These are phyloP conservation scores for Sinelater perroti DNA, from an alignment of 2,888 invertebrate genomes.

Conservation along the genomic window DNA sequence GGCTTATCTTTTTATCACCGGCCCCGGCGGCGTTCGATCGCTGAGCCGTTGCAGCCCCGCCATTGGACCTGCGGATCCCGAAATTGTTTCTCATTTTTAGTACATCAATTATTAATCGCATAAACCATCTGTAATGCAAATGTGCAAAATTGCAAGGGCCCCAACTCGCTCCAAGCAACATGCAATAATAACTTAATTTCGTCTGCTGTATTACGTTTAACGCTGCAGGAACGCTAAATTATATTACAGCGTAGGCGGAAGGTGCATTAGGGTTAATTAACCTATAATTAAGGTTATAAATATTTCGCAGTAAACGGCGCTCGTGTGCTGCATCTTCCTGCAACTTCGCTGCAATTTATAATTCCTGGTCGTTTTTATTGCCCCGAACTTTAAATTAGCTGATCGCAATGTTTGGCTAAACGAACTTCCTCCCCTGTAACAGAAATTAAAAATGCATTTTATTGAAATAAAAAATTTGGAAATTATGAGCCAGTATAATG, in stretches of 20 bases:
- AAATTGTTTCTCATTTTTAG: too few relatives aligned
- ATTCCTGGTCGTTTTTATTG: too few relatives aligned
- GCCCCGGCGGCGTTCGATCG: too few relatives aligned
- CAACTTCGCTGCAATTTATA: slow-evolving; percentile 14
- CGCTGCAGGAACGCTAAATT: slow-evolving; percentile 39
- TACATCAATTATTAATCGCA: not conserved
- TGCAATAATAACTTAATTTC: slow-evolving; percentile 36
- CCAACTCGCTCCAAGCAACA: slow-evolving; percentile 23
- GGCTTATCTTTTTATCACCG: not conserved
- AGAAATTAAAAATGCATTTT: too few relatives aligned
- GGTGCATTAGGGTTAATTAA: slow-evolving; percentile 41
- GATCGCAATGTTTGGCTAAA: too few relatives aligned
- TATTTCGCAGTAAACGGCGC: slow-evolving; percentile 29
- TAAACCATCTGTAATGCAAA: not conserved
- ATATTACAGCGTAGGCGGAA: slow-evolving; percentile 36
- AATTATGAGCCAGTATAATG: too few relatives aligned
- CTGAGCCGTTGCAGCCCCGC: too few relatives aligned
- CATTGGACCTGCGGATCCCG: too few relatives aligned
- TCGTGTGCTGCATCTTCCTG: slow-evolving; percentile 21
- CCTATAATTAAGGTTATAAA: slow-evolving; percentile 39
- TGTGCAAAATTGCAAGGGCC: slow-evolving; percentile 6
- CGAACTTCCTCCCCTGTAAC: too few relatives aligned
- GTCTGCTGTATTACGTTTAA: slow-evolving; percentile 36
- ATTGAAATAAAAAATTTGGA: too few relatives aligned
- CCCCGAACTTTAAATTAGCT: too few relatives aligned